A percentile compares a stretch with the other conserved stretches of the same genome.
phyloP scores from a whole-genome alignment of 1,140 invertebrate genomes.

The Aphaenogaster ashmeadi region DNA sequence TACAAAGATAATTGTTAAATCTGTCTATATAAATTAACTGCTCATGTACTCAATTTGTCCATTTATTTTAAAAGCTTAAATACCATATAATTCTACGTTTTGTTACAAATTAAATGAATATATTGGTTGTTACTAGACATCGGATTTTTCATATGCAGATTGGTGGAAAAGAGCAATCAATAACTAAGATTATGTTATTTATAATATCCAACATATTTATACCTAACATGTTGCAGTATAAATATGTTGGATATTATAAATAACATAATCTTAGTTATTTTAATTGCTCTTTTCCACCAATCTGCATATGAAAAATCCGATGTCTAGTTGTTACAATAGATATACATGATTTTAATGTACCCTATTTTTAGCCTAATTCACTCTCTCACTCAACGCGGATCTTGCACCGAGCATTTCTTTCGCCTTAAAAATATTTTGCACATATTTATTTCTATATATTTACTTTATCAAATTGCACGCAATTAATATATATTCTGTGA shows the following conservation, averaged over 20 bases:
- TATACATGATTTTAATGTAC: background rate
- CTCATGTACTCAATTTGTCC: conserved; percentile 6
- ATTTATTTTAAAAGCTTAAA: conserved; percentile 7
- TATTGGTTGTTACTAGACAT: background rate
- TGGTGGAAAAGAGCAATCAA: no score
- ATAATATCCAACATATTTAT: no score
- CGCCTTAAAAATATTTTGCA: conserved; percentile 25
- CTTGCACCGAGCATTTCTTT: background rate
- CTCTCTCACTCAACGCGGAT: background rate
- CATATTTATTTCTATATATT: background rate
- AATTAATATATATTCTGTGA: background rate
- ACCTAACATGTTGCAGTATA: no score
- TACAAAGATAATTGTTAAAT: background rate
- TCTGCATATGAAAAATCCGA: no score
- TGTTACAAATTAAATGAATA: conserved; percentile 8
- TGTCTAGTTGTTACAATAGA: conserved; percentile 6
- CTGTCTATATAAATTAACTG: conserved; percentile 26
- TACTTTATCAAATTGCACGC: conserved; percentile 11
- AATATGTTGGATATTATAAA: no score
- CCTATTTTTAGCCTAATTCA: background rate
- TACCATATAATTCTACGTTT: background rate
- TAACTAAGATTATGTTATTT: no score
- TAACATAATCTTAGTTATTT: no score
- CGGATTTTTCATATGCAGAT: no score
- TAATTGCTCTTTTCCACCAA: no score